phyloP scores from a whole-genome alignment of 1,140 invertebrate species.

The Oscheius sp. region DNA sequence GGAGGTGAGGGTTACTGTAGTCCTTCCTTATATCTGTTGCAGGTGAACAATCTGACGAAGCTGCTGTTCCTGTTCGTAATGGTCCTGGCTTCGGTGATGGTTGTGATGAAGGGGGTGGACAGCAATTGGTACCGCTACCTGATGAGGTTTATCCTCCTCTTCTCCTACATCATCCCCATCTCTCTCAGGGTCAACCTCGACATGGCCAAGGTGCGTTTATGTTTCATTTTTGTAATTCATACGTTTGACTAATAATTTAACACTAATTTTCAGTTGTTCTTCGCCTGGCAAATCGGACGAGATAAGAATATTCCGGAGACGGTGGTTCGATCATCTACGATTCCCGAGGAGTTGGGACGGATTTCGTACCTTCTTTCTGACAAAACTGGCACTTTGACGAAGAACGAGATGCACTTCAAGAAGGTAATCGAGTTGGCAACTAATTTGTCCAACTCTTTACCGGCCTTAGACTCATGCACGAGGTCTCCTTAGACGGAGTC shows the following conservation, averaged over 20 bases:
- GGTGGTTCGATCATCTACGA: slow-evolving; percentile 95
- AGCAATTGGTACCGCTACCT: slow-evolving; percentile 85
- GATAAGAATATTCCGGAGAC: slow-evolving; percentile 89
- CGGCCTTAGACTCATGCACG: slow-evolving; percentile 16
- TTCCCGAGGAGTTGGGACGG: slow-evolving; percentile 93
- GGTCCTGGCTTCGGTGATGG: slow-evolving; percentile 86
- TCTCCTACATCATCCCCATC: slow-evolving; percentile 98
- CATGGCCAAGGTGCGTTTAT: slow-evolving; percentile 77
- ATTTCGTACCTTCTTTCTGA: slow-evolving; percentile 92
- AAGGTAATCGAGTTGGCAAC: slow-evolving; percentile 39
- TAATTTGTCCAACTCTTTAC: background rate
- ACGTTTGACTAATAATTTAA: background rate
- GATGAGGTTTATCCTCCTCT: slow-evolving; percentile 91
- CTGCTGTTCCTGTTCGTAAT: slow-evolving; percentile 88
- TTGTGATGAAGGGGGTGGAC: slow-evolving; percentile 64
- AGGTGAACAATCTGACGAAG: slow-evolving; percentile 62
- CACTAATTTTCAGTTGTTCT: slow-evolving; percentile 70
- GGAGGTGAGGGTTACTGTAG: slow-evolving; percentile 69
- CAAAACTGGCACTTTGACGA: slow-evolving; percentile 96
- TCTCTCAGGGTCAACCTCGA: slow-evolving; percentile 95
- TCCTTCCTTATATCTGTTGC: background rate
- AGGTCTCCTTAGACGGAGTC: too few relatives aligned
- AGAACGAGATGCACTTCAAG: slow-evolving; percentile 86
- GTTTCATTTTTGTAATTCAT: background rate
- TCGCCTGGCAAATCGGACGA: slow-evolving; percentile 90